Evolutionary conservation across 2,113 vertebrate genomes (phyloP), one percentile per base, ranked within the genome.

Genomic region (Lagopus leucura): DNA sequence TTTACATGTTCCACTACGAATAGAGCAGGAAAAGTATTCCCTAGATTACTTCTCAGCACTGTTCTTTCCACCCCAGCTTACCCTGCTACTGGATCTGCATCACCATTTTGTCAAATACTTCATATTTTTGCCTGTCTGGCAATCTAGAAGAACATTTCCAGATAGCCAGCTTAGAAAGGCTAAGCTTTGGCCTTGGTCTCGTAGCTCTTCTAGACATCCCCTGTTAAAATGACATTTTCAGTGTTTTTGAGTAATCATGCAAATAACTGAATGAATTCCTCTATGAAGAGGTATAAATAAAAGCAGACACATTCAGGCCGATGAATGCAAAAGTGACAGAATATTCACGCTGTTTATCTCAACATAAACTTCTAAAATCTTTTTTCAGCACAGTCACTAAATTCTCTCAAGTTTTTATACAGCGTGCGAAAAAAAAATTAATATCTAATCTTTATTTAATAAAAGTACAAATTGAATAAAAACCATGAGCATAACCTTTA

Each of bases 391-490:
- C 3, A 0, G 16, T 5, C 20, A 38, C n/a, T 4, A 50, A 36
- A 42, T 69, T 63, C 6, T 47, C n/a, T 76, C 32, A 69, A 50
- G 67, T 34, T 73, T 18, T 65, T 71, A 30, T n/a, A 27, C 20
- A 36, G 20, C 24, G 36, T 10, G 6, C 71, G 43, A 71, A 87
- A 95, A 71, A 85, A 95, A 96, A 67, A 54, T 81, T 67, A 86
- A 88, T 48, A 45, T 13, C 11, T 36, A 47, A 66, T 82, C 76
- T 93, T 94, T 92, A 92, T 71, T 65, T 72, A 79, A 71, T 88
- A 75, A 80, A 95, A 83, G 69, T 77, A 43, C 63, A 65, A 94
- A 94, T 91, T 93, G 93, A 96, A 89, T 95, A 92, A 95, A 87
- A 96, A 95, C 79, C 89, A 92, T 86, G 30, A 78, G n/a, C 92